phyloP scores from a whole-genome alignment of 2,888 invertebrate genomes.

The Rhagonycha lutea region DNA sequence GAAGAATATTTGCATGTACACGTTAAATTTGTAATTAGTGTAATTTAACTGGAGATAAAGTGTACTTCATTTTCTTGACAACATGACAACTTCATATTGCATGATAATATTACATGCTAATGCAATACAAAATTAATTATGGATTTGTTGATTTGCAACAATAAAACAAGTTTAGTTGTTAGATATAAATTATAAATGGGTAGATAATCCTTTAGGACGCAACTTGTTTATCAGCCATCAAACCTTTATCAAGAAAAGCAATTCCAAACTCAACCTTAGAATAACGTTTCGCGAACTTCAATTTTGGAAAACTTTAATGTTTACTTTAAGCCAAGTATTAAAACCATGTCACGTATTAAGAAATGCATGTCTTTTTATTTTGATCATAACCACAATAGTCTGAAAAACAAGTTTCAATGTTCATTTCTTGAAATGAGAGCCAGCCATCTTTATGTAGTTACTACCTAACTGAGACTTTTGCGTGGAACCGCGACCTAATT shows the following conservation, averaged over 20 bases:
- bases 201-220: neutral
- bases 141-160: neutral
- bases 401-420: neutral
- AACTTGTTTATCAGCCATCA: neutral
- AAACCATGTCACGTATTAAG: neutral
- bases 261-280: neutral
- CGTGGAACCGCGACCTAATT: neutral
- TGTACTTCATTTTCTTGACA: neutral
- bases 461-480: neutral
- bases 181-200: neutral
- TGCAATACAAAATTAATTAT: neutral
- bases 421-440: neutral
- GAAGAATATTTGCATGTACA: neutral
- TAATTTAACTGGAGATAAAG: neutral
- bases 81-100: neutral
- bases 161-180: neutral
- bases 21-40: neutral
- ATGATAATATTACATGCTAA: neutral
- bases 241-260: neutral
- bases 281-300: neutral
- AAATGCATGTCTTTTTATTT: neutral
- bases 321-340: neutral
- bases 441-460: neutral
- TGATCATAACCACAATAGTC: neutral
- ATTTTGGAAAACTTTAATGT: neutral